Conservation (phyloP, 2,888 invertebrate species). For the Apoda limacodes region DNA sequence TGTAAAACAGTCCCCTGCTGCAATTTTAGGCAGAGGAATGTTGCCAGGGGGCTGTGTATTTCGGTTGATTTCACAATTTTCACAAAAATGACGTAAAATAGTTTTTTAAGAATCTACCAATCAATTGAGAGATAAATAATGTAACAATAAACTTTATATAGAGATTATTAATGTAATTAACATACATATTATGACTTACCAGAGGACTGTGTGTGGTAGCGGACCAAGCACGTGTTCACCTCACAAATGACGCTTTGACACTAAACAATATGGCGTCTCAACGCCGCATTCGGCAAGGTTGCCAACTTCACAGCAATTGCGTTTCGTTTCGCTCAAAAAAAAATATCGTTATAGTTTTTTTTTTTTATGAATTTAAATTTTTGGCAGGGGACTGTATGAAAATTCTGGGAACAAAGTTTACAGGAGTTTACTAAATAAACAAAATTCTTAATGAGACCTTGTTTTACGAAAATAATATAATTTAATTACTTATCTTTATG, state of each 20-base stretch:
- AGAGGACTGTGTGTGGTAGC: conserved; percentile 11
- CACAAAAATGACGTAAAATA: conserved; percentile 3
- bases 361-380: conserved; percentile 9
- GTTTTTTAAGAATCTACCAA: conserved; percentile 2
- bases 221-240: conserved; percentile 7
- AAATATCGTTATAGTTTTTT: conserved; percentile 11
- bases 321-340: too few relatives aligned
- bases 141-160: conserved; percentile 5
- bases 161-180: conserved; percentile 9
- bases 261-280: conserved; percentile 9
- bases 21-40: conserved; percentile 4
- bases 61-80: conserved; percentile 3
- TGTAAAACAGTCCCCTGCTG: background rate
- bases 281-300: conserved; percentile 5
- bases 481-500: conserved; percentile 9
- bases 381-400: conserved; percentile 14
- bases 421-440: conserved; percentile 6
- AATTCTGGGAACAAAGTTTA: conserved; percentile 13
- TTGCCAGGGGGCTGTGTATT: conserved; percentile 5
- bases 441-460: conserved; percentile 8
- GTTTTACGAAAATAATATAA: conserved; percentile 10
- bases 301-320: conserved; percentile 8
- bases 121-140: conserved; percentile 5
- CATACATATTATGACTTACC: conserved; percentile 8
- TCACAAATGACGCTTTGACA: conserved; percentile 11